Base-by-base conservation (phyloP, 1,140 invertebrate genomes). In the Tyrophagus putrescentiae region DNA sequence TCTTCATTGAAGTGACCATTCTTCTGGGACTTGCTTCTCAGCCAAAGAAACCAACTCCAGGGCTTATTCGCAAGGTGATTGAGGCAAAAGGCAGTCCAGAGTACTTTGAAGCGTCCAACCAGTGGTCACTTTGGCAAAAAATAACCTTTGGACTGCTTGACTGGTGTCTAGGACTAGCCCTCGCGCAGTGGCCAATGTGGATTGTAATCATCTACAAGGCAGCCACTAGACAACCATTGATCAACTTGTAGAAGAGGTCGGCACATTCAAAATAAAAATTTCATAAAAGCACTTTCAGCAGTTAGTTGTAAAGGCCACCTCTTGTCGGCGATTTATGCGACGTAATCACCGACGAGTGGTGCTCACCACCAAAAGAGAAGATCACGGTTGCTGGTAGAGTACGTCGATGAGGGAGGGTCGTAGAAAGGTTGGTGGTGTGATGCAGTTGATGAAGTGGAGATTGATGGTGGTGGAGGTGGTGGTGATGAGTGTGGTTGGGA, bases 1-100 rank as follows among this genome's bases (percentile, higher is more conserved):
- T 59, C 25, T 59, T 59, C 39, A 59, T 59, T 25, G 39, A 59
- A 6, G 18, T 59, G 3, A 23, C 27, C 34, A n/a, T 16, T 25
- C 39, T 59, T 1, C 3, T 59, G 31, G 39, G 57, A 29, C 34
- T 59, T 21, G 57, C 57, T 4, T 59, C 9, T 25, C 28, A 59
- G 13, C 39, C 4, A 2, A 59, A 59, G 27, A 50, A 44, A 27
- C 45, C 57, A 25, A n/a, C 39, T 9, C 21, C 1, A 13, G 18
- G 13, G 21, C 13, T 45, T 13, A 59, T 59, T 2, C 2, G 3
- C 6, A 13, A 16, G 18, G 41, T 59, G 21, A 27, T 59, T 4
- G 39, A 16, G 23, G 16, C 16, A 9, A 42, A 50, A 23, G 57
- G 57, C 29, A 18, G 23, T 5, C 57, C 56, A 6, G 56, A 57